A percentile compares a stretch with the other conserved stretches of the same genome.
These are phyloP conservation scores for Euleptes europaea DNA, from an alignment of 2,113 vertebrate species.

Conservation along the genomic window DNA sequence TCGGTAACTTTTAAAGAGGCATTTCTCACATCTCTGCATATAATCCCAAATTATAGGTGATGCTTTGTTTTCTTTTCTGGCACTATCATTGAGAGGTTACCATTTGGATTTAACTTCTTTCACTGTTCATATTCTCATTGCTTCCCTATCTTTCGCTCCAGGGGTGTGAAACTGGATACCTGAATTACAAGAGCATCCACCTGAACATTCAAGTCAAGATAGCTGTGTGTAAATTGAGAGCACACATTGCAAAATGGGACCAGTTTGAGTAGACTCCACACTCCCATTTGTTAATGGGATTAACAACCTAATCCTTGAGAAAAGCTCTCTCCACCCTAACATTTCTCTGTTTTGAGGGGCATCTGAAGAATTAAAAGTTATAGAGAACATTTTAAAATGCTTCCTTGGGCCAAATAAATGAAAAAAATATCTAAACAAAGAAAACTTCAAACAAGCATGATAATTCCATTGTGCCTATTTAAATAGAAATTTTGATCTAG, in stretches of 20 bases:
- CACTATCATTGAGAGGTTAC: not conserved
- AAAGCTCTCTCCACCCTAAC: not conserved
- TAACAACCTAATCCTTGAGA: conserved; percentile 15
- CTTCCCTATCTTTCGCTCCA: not conserved
- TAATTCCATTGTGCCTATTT: not conserved
- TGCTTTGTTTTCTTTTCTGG: not conserved
- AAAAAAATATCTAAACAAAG: not conserved
- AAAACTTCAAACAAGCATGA: not conserved
- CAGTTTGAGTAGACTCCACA: not conserved
- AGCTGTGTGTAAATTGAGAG: not conserved
- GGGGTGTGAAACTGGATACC: not conserved
- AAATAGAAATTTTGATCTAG: too few relatives aligned
- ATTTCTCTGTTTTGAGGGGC: not conserved
- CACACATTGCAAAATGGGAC: not conserved
- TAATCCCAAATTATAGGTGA: not conserved
- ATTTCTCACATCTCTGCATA: not conserved
- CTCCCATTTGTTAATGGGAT: conserved; percentile 1
- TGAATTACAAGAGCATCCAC: not conserved
- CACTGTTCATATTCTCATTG: not conserved
- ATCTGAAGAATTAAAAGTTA: not conserved
- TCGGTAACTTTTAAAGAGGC: not conserved
- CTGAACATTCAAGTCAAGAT: not conserved
- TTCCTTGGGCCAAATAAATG: not conserved
- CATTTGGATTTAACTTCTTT: not conserved
- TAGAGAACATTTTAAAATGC: not conserved